Evolutionary conservation across 2,888 invertebrate genomes (phyloP), one percentile per base, ranked within the genome.

Genomic region (Eupithecia tripunctaria): DNA sequence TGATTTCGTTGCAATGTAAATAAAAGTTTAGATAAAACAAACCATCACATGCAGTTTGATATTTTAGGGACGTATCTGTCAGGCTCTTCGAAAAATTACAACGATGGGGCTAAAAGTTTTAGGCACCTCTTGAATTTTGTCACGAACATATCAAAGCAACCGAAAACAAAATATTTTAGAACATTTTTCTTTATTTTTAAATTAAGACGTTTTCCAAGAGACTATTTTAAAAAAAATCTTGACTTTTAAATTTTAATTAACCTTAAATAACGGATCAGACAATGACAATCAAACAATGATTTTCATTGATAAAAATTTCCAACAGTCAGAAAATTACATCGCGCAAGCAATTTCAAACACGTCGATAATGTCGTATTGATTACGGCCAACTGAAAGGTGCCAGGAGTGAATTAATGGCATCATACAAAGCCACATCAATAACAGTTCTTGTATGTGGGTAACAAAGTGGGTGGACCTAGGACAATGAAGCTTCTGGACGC

Each of bases 401-500:
- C 80, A 79, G 78, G 25, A 14, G 25, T 56, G 79, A 81, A 82
- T 85, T 83, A 85, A 83, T 82, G 81, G 79, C 75, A 41, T 76
- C 78, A 78, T 77, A 76, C 74, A 79, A 76, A 77, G 76, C 81
- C 80, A 82, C 82, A 84, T 82, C 80, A 83, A 82, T 84, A 85
- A 81, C 70, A 68, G 76, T 75, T 71, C 73, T 27, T 76, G 74
- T 76, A 73, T 70, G 76, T 74, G 63, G 56, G 69, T 71, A 66
- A 71, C 74, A 72, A 79, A 76, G 85, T 82, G 80, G 81, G 84
- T 71, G 69, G 18, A 74, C 51, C 68, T 68, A 68, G 68, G 71
- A 68, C 47, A 2, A 32, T 15, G 51, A 47, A 41, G n/a, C 29
- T 62, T 66, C 66, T 15, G 59, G 71, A 71, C 70, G 2, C 60